Evolutionary conservation across 2,113 vertebrate species (phyloP).

Genomic region (Sminthopsis crassicaudata): DNA sequence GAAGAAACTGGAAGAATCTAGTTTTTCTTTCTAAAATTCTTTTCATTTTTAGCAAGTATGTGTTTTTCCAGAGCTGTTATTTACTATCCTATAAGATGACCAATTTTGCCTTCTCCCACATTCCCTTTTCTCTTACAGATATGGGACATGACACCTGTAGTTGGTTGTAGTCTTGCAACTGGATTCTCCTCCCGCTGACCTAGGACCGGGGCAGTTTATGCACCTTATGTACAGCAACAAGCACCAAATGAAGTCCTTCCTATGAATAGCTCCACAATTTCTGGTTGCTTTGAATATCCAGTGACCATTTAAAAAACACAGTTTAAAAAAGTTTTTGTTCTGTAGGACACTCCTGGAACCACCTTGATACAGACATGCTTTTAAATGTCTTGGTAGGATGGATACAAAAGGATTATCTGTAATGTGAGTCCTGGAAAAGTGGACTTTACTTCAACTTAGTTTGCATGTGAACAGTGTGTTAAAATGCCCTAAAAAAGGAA

Average conservation of each 20-base stretch:
- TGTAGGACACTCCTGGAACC: conserved; percentile 61
- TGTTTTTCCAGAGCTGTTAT: not conserved
- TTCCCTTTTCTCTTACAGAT: conserved; percentile 86
- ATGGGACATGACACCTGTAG: conserved; percentile 98
- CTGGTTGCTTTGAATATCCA: conserved; percentile 72
- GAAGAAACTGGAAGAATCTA: not conserved
- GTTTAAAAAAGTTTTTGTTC: conserved; percentile 62
- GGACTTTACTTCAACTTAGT: conserved; percentile 56
- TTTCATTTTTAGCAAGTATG: not conserved
- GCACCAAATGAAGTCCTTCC: conserved; percentile 63
- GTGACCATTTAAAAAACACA: conserved; percentile 50
- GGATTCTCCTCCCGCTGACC: conserved; percentile 93
- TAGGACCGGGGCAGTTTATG: conserved; percentile 44
- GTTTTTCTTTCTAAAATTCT: not conserved
- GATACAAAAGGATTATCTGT: conserved; percentile 24
- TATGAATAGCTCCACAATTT: conserved; percentile 78
- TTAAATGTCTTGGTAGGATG: not conserved
- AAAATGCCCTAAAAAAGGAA: not conserved
- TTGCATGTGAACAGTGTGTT: conserved; percentile 12
- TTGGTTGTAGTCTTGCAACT: conserved; percentile 95
- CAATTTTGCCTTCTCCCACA: not conserved
- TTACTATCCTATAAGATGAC: accelerated
- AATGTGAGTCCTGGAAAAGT: conserved; percentile 36
- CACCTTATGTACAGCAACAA: conserved; percentile 73
- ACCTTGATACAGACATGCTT: conserved; percentile 21